A percentile compares a stretch with the other conserved stretches of the same genome.
These are phyloP conservation scores for Melanaphis sacchari DNA, from an alignment of 1,140 invertebrate species.

Conservation along the genomic window DNA sequence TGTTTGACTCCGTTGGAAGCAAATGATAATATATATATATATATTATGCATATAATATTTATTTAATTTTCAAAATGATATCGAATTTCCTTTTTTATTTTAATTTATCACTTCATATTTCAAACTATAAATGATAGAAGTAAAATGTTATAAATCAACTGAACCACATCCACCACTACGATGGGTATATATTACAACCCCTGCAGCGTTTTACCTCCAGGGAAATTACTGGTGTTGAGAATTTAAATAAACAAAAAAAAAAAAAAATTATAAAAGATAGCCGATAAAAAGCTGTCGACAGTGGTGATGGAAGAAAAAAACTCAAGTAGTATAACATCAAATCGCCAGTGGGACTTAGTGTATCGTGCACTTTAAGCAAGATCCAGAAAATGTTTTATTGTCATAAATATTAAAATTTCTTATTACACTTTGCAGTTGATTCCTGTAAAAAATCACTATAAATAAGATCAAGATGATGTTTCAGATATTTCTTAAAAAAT, in stretches of 20 bases:
- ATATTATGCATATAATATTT: slow-evolving; percentile 12
- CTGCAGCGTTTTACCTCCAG: slow-evolving; percentile 8
- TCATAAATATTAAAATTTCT: neutral
- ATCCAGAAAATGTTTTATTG: neutral
- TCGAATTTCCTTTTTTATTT: slow-evolving; percentile 36
- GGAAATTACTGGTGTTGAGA: slow-evolving; percentile 47
- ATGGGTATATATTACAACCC: slow-evolving; percentile 9
- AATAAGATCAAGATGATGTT: neutral
- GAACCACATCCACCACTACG: neutral
- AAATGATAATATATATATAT: neutral
- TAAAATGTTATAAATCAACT: slow-evolving; percentile 46
- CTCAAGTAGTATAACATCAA: neutral
- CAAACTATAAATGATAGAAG: neutral
- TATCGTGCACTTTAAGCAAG: neutral
- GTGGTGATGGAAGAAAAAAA: slow-evolving; percentile 14
- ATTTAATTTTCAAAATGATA: slow-evolving; percentile 36
- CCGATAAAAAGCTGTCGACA: neutral
- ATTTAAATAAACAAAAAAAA: slow-evolving; percentile 53
- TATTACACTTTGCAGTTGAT: neutral
- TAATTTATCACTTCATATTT: slow-evolving; percentile 40
- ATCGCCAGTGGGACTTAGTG: neutral
- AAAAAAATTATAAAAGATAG: slow-evolving; percentile 16
- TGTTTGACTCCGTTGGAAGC: neutral
- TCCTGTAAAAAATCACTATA: neutral
- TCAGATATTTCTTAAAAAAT: neutral